Evolutionary conservation across 2,797 vertebrate species (phyloP).

Genomic region (Okamejei kenojei): DNA sequence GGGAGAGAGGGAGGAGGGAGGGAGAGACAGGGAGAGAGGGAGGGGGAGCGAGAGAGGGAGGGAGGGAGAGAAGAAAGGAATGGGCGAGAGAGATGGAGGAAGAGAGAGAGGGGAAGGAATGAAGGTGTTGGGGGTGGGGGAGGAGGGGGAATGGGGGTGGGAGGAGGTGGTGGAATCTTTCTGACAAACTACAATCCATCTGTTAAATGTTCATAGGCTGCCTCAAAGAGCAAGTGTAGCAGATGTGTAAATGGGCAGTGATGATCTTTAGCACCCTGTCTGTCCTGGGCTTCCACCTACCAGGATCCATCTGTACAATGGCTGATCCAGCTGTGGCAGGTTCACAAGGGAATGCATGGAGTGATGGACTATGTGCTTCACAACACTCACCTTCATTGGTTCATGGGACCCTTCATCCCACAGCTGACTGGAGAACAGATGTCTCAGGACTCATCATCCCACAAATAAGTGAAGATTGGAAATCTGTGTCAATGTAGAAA

Average conservation of each 20-base stretch:
- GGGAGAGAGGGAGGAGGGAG: too few relatives aligned
- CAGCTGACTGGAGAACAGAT: background rate
- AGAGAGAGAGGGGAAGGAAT: too few relatives aligned
- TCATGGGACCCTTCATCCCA: background rate
- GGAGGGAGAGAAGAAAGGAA: too few relatives aligned
- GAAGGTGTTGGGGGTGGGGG: too few relatives aligned
- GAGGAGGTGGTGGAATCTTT: constrained; percentile 46
- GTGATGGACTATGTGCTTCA: background rate
- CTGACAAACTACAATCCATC: constrained; percentile 55
- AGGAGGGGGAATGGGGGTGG: too few relatives aligned
- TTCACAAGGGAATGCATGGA: constrained; percentile 44
- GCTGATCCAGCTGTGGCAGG: constrained; percentile 62
- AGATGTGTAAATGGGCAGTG: constrained; percentile 60
- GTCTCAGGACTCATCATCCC: background rate
- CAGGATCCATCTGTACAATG: constrained; percentile 60
- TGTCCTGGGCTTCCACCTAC: constrained; percentile 49
- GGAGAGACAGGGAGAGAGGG: too few relatives aligned
- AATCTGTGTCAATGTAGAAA: too few relatives aligned
- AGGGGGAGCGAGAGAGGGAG: too few relatives aligned
- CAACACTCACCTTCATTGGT: background rate
- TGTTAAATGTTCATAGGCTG: constrained; percentile 63
- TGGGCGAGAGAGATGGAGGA: too few relatives aligned
- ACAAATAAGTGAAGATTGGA: too few relatives aligned
- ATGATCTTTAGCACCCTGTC: constrained; percentile 66
- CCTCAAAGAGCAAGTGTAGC: constrained; percentile 62